phyloP scores from a whole-genome alignment of 2,888 invertebrate species.

The Nebria brevicollis region DNA sequence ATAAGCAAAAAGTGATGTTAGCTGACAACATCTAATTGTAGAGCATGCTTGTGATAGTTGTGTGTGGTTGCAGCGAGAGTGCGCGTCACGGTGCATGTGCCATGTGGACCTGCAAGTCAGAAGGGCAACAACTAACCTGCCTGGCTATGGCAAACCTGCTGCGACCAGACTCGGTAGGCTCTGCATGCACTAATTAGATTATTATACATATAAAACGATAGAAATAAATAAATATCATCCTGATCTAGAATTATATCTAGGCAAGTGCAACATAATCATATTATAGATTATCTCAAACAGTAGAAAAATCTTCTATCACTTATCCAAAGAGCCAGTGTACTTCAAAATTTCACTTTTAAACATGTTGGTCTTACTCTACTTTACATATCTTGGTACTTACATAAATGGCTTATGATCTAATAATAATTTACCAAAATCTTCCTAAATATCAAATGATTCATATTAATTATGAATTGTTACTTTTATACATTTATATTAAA shows the following conservation, averaged over 20 bases:
- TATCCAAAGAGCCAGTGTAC: neutral
- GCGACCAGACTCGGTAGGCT: constrained; percentile 28
- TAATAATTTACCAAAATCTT: neutral
- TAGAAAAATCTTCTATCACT: neutral
- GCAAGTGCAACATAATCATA: neutral
- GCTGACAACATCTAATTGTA: constrained; percentile 40
- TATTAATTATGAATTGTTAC: neutral
- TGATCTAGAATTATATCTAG: neutral
- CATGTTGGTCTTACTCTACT: neutral
- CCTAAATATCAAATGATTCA: neutral
- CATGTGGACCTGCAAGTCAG: constrained; percentile 64
- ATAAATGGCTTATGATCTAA: neutral
- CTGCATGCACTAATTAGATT: constrained; percentile 13
- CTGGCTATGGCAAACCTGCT: constrained; percentile 11
- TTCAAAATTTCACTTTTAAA: neutral
- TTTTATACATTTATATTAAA: neutral
- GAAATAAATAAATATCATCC: constrained; percentile 1
- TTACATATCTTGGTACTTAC: neutral
- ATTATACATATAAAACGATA: neutral
- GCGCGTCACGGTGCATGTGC: constrained; percentile 91
- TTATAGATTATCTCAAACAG: neutral
- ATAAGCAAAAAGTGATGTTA: neutral
- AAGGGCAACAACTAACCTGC: constrained; percentile 60
- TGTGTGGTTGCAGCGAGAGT: constrained; percentile 86
- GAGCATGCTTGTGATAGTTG: constrained; percentile 62